Conservation (phyloP, 53 echinoderm and acorn worm species). For the Glandiceps talaboti region DNA sequence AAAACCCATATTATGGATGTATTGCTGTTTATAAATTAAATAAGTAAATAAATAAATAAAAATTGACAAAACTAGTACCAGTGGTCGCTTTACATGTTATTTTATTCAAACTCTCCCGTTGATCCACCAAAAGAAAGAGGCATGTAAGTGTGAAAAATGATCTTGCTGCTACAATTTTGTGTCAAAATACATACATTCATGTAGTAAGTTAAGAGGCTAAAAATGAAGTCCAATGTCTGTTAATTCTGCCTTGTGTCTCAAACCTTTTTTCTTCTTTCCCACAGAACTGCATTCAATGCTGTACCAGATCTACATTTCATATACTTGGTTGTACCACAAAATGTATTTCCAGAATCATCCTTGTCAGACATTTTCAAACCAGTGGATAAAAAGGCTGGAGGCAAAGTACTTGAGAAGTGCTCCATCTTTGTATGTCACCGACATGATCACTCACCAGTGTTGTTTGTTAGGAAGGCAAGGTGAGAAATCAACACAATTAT, state of each 20-base stretch:
- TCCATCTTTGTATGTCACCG: conserved; percentile 72
- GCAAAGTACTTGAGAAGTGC: conserved; percentile 40
- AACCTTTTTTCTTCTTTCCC: not conserved
- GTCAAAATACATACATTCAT: too few species aligned
- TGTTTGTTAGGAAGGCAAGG: conserved; percentile 94
- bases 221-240: too few species aligned
- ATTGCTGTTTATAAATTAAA: too few species aligned
- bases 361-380: conserved; percentile 54
- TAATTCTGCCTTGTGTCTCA: not conserved
- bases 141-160: conserved; percentile 4
- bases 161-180: too few species aligned
- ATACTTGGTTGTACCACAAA: conserved; percentile 61
- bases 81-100: too few species aligned
- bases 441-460: conserved; percentile 74
- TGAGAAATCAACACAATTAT: too few species aligned
- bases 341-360: conserved; percentile 63
- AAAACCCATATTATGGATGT: too few species aligned
- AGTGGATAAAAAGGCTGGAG: conserved; percentile 34
- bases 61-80: too few species aligned
- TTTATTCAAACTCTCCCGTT: too few species aligned
- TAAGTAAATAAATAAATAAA: too few species aligned
- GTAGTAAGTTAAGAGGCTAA: too few species aligned
- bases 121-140: too few species aligned
- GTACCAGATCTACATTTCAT: conserved; percentile 96
- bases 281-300: conserved; percentile 96